Base-by-base conservation (phyloP, 2,113 vertebrate species). In the Calyptommatus sinebrachiatus region DNA sequence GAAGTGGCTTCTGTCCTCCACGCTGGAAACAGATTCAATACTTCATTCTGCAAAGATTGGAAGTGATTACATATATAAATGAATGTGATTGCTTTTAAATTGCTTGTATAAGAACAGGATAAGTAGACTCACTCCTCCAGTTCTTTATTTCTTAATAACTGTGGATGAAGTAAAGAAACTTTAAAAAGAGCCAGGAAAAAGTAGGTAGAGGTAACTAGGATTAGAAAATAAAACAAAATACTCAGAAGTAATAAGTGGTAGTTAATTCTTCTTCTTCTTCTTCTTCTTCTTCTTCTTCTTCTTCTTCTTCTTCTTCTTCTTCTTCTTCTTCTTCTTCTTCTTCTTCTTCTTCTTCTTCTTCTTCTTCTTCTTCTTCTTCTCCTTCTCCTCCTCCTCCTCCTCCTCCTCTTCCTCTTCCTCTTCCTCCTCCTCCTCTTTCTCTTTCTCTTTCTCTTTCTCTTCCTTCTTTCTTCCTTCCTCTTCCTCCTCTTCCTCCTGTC, bases 31-130 rank as follows among this genome's bases (percentile, higher is more conserved):
- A 28, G 77, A 45, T 20, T n/a, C 9, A 5, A 4, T 53, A 18
- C 53, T 57, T 57, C 53, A 57, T 57, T 57, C 78, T 76, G 78
- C 10, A 72, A 68, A 48, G 81, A n/a, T 0, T 78, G 45, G 28
- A 73, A 79, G 45, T 86, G 86, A 62, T 65, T 80, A 84, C 0
- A 4, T 2, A 31, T 60, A 22, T 31, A 7, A 48, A 76, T 21
- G 5, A 20, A 22, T 24, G 24, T 73, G 46, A 65, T 66, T 72
- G 12, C 28, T 61, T 70, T 78, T 48, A n/a, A 69, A 60, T 69
- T 78, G 26, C 12, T 14, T 48, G n/a, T 62, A 57, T 57, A 28
- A 2, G 21, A 6, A 26, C 45, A 18, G 31, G 11, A 26, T 28
- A 14, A 65, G 53, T 57, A 57, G 14, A 57, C 18, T 57, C 14